phyloP scores from a whole-genome alignment of 2,888 invertebrate genomes.

The Coleophora deauratella region DNA sequence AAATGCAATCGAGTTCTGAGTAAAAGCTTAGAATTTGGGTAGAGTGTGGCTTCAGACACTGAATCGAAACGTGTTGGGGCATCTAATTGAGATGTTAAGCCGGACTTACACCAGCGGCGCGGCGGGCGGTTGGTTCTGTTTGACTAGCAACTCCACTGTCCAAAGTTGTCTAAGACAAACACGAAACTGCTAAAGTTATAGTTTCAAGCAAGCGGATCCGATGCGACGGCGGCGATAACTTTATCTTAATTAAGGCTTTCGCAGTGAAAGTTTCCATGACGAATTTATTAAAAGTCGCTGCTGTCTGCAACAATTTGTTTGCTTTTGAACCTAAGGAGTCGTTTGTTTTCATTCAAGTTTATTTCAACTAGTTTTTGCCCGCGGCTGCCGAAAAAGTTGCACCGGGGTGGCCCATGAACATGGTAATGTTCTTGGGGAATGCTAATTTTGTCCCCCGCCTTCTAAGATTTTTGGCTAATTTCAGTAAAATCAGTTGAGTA shows the following conservation, averaged over 20 bases:
- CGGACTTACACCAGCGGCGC: conserved; percentile 30
- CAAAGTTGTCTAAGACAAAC: conserved; percentile 61
- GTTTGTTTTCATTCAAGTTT: no score
- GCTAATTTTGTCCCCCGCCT: no score
- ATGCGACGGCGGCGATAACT: conserved; percentile 31
- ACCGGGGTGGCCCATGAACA: no score
- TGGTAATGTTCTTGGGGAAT: no score
- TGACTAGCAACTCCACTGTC: conserved; percentile 58
- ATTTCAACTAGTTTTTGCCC: no score
- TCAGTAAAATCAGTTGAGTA: no score
- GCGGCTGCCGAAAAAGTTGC: no score
- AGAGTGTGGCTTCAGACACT: no score
- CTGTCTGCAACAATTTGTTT: conserved; percentile 24
- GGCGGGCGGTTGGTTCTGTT: conserved; percentile 39
- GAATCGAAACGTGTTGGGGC: conserved; percentile 38
- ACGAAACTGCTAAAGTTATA: conserved; percentile 54
- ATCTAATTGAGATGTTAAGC: conserved; percentile 53
- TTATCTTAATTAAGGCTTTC: conserved; percentile 57
- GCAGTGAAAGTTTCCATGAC: conserved; percentile 36
- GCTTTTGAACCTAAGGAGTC: neutral
- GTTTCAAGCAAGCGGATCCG: conserved; percentile 23
- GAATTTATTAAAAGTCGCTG: conserved; percentile 45
- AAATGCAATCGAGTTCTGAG: no score
- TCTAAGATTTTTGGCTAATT: no score
- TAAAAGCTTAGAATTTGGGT: no score